Conservation (phyloP, 2,113 vertebrate genomes). For the Dromiciops gliroides region DNA sequence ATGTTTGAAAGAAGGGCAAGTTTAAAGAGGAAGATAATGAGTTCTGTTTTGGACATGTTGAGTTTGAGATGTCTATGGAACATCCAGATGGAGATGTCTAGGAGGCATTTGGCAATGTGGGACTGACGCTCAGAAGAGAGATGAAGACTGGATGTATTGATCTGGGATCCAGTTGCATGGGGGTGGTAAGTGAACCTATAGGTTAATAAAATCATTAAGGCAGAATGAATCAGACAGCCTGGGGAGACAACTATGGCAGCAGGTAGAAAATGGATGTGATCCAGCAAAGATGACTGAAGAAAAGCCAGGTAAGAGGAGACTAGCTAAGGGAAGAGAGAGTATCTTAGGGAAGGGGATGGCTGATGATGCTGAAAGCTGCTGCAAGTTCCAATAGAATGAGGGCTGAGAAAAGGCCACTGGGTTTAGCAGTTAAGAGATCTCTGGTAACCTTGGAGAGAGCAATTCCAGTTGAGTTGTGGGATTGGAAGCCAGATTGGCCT, state of each 20-base stretch:
- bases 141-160: not conserved
- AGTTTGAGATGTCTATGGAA: not conserved
- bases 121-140: not conserved
- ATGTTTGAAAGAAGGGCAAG: too few relatives aligned
- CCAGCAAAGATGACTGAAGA: not conserved
- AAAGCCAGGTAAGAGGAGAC: not conserved
- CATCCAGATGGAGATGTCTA: not conserved
- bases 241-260: not conserved
- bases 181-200: not conserved
- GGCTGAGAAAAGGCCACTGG: not conserved
- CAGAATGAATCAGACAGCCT: not conserved
- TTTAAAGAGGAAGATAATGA: not conserved
- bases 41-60: not conserved
- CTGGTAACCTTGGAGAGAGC: not conserved
- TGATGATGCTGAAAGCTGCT: not conserved
- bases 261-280: not conserved
- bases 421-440: not conserved
- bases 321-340: not conserved
- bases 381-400: not conserved
- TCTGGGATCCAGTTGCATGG: too few relatives aligned
- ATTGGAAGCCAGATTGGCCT: not conserved
- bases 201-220: not conserved
- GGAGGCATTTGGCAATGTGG: not conserved
- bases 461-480: not conserved
- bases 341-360: not conserved